Conservation (phyloP, 2,797 vertebrate species). For the Chrosomus eos region DNA sequence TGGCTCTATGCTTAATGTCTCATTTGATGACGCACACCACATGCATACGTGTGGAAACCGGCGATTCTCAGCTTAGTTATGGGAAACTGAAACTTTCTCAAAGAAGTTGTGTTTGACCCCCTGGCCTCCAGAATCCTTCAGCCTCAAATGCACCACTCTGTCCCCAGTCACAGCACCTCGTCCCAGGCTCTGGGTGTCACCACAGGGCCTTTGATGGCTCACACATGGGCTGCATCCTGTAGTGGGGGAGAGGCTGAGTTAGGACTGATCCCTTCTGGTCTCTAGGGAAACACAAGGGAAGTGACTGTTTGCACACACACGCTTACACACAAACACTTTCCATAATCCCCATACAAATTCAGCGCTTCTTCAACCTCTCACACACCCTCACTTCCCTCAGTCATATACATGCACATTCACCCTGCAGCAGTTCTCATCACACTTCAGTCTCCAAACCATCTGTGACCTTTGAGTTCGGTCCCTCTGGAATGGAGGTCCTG, state of each 20-base stretch:
- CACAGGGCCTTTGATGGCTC: conserved; percentile 56
- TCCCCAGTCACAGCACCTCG: conserved; percentile 38
- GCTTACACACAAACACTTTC: conserved; percentile 23
- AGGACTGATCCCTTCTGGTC: conserved; percentile 31
- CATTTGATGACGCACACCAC: conserved; percentile 51
- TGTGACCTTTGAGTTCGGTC: conserved; percentile 26
- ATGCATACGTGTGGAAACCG: conserved; percentile 40
- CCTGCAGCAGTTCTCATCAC: conserved; percentile 34
- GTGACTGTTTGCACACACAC: conserved; percentile 42
- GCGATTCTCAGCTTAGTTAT: conserved; percentile 44
- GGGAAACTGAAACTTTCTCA: conserved; percentile 63
- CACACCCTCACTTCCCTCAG: conserved; percentile 38
- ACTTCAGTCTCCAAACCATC: conserved; percentile 9
- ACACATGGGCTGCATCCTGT: conserved; percentile 56
- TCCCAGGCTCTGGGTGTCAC: conserved; percentile 55
- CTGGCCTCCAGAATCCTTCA: conserved; percentile 32
- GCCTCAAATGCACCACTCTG: conserved; percentile 3
- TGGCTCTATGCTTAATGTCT: background rate
- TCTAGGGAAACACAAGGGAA: conserved; percentile 39
- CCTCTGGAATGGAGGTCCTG: conserved; percentile 17
- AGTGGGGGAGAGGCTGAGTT: conserved; percentile 41
- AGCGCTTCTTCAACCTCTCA: conserved; percentile 22
- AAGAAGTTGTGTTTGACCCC: conserved; percentile 54
- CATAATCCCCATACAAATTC: conserved; percentile 35
- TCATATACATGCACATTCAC: conserved; percentile 49